phyloP scores from a whole-genome alignment of 2,113 vertebrate genomes.

The Mixornis gularis region DNA sequence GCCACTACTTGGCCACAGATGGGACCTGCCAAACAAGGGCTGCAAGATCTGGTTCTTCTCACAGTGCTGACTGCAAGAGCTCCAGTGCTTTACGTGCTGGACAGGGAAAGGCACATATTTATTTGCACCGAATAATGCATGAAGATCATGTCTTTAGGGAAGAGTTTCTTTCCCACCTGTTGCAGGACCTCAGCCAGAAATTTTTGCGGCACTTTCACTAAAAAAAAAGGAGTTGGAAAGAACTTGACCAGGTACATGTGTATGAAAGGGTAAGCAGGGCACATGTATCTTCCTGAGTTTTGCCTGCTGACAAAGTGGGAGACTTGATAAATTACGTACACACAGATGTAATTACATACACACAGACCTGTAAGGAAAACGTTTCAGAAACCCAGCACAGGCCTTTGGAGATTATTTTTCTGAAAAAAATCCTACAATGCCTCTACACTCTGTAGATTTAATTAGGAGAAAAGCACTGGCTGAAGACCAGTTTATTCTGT shows the following conservation, averaged over 20 bases:
- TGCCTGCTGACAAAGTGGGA: background rate
- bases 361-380: background rate
- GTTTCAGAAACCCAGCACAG: background rate
- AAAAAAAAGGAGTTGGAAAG: background rate
- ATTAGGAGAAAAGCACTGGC: background rate
- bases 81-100: rapidly evolving
- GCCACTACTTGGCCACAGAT: background rate
- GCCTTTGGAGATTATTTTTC: background rate
- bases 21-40: rapidly evolving
- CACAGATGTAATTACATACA: background rate
- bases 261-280: background rate
- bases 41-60: background rate
- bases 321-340: background rate
- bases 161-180: background rate
- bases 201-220: background rate
- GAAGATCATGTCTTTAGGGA: background rate
- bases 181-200: background rate
- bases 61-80: background rate
- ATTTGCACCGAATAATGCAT: background rate
- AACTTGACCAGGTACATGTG: background rate
- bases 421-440: background rate
- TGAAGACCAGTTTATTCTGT: background rate
- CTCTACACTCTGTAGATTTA: background rate
- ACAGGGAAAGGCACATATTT: background rate
- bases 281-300: rapidly evolving